Conservation (phyloP, 1,140 invertebrate species). For the Calycopis cecrops region DNA sequence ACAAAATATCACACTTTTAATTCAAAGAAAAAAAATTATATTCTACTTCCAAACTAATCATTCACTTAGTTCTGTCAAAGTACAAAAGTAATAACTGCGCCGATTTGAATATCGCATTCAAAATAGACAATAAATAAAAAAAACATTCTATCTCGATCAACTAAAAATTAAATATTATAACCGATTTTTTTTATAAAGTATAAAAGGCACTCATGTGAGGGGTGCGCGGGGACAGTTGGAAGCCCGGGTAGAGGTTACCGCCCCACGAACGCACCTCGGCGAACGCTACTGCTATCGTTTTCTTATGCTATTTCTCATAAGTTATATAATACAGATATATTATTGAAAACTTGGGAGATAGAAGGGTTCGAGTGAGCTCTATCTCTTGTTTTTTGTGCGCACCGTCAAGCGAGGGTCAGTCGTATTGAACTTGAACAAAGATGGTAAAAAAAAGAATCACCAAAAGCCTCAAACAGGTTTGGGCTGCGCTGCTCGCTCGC, state of each 20-base stretch:
- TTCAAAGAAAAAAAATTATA: slow-evolving; percentile 69
- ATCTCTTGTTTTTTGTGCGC: slow-evolving; percentile 48
- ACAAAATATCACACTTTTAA: slow-evolving; percentile 75
- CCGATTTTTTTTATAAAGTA: slow-evolving; percentile 66
- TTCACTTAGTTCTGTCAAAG: slow-evolving; percentile 67
- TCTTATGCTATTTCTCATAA: slow-evolving; percentile 17
- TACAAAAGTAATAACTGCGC: slow-evolving; percentile 71
- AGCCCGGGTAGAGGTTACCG: slow-evolving; percentile 46
- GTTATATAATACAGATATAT: slow-evolving; percentile 43
- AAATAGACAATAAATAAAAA: slow-evolving; percentile 73
- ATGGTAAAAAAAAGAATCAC: slow-evolving; percentile 58
- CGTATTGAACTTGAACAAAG: slow-evolving; percentile 37
- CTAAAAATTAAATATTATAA: slow-evolving; percentile 73
- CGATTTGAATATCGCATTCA: slow-evolving; percentile 70
- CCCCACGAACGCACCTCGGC: slow-evolving; percentile 30
- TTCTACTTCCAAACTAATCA: slow-evolving; percentile 67
- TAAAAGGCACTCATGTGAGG: slow-evolving; percentile 58
- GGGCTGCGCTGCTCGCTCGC: slow-evolving; percentile 43
- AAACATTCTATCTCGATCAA: slow-evolving; percentile 66
- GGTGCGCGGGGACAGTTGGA: slow-evolving; percentile 44
- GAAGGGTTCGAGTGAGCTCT: slow-evolving; percentile 39
- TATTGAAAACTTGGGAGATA: slow-evolving; percentile 47
- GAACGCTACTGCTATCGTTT: slow-evolving; percentile 22
- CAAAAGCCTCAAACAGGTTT: slow-evolving; percentile 64
- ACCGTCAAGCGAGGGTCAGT: slow-evolving; percentile 15